Evolutionary conservation across 2,888 invertebrate genomes (phyloP), one percentile per base, ranked within the genome.

Genomic region (Sthenelais limicola): DNA sequence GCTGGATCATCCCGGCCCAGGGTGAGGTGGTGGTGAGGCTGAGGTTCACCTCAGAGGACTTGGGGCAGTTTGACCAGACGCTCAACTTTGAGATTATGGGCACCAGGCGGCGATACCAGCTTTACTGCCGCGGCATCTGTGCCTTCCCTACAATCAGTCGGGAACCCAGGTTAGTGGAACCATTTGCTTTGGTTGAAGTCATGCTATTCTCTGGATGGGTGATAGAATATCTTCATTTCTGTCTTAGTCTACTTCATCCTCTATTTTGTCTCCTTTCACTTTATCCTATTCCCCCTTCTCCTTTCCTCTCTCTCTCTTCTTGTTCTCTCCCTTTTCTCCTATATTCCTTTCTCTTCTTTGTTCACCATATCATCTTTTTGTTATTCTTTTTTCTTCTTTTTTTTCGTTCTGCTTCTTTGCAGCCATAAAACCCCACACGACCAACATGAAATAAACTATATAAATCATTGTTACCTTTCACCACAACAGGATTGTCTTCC

Each of bases 41-140:
- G 48, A 77, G 85, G 28, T 88, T 88, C 81, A 79, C 80, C 72
- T 87, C 88, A 0, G 86, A 88, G 67, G 86, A 87, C 56, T 82
- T 86, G 0, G 88, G 87, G 0, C 86, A 88, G 78, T 88, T 87
- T 82, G 87, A 88, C 74, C 88, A 88, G 79, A 88, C 87, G 0
- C 74, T 88, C 58, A 88, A 86, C 78, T 88, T 88, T 83, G 88
- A 88, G 77, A 84, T 88, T 68, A 79, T 86, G 32, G 88, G 87
- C 33, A 88, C 87, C 30, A 80, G 85, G 56, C 71, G 87, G 52
- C 77, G 85, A 24, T 88, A 88, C 81, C 87, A 88, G 78, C 77
- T 88, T 58, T 86, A 85, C 77, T 87, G 87, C 72, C 80, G 87
- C n/a, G 88, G 88, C 30, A 80, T 87, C 24, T 88, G 88, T 80